Evolutionary conservation across 2,797 vertebrate genomes (phyloP), one percentile per base, ranked within the genome.

Genomic region (Valencia hispanica): DNA sequence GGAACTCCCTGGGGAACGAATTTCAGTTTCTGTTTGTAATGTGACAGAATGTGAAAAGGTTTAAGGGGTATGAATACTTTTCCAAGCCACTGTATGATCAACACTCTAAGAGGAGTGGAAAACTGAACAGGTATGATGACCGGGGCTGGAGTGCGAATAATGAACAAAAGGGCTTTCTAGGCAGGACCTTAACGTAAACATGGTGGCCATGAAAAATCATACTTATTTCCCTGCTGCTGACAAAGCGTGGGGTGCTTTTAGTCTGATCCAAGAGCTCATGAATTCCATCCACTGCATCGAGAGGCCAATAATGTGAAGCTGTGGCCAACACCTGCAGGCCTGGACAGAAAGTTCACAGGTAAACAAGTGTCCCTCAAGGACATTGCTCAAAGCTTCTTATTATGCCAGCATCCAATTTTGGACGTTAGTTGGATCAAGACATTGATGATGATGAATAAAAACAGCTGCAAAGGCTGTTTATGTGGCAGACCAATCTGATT

Each of bases 301-400:
- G 70, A 0, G 97, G 98, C 98, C 98, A 99, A 78, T 99, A 99
- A 85, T 99, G 97, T 70, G 98, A 97, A 55, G 97, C 98, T 0
- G 96, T 96, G 17, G 95, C 96, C 68, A 99, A 91, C 89, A 99
- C 96, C 84, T 95, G 91, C 90, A 98, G 96, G 70, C 98, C 98
- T 99, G 90, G 41, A 86, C 79, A 87, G 71, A 87, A 82, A 94
- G 80, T 80, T 90, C 72, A 84, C 9, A 77, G 65, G 78, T 91
- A 82, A 89, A 91, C 78, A 84, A 82, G 66, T 2, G 75, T 87
- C 77, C 81, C 86, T 34, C 77, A 79, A 47, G 57, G 78, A 66
- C 22, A 75, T 84, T 87, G 73, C 47, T 82, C 47, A 75, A 70
- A 68, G 73, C 66, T 0, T 53, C 63, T 75, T 57, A 63, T 74